Percentiles rank a stretch among this genome's conserved stretches.
Conservation (phyloP, 2,888 invertebrate species). For the Hydrotaea diabolus region DNA sequence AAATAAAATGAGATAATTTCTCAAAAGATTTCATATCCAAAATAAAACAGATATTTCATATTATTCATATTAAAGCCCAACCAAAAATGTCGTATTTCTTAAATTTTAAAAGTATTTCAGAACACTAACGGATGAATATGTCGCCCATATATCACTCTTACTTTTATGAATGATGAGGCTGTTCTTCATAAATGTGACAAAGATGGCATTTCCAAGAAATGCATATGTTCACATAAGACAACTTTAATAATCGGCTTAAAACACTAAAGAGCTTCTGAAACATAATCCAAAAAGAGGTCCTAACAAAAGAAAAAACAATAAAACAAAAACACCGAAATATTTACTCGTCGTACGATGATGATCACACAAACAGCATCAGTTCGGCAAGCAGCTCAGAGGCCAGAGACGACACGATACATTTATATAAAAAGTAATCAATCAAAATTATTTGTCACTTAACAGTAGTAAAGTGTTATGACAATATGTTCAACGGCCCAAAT, state of each 20-base stretch:
- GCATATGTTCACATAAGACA: conserved; percentile 12
- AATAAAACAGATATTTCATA: background rate
- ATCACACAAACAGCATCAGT: conserved; percentile 53
- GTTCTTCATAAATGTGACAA: conserved; percentile 7
- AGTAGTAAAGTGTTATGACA: conserved; percentile 73
- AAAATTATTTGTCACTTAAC: conserved; percentile 78
- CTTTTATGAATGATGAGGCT: background rate
- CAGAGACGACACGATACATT: background rate
- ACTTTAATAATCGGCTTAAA: conserved; percentile 65
- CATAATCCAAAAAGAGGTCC: conserved; percentile 37
- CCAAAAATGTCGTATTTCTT: background rate
- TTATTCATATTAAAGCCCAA: too few relatives aligned
- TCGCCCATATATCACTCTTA: background rate
- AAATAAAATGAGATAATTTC: background rate
- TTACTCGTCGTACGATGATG: conserved; percentile 25
- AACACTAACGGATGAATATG: background rate
- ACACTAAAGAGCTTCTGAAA: conserved; percentile 62
- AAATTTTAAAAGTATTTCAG: background rate
- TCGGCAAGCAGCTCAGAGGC: background rate
- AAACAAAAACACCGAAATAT: conserved; percentile 33
- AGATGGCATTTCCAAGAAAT: conserved; percentile 14
- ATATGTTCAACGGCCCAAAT: conserved; percentile 63
- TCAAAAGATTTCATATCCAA: background rate
- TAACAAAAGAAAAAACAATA: background rate
- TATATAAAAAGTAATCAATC: conserved; percentile 74